Percentiles rank a stretch among this genome's conserved stretches.
Conservation (phyloP, 2,113 vertebrate genomes). For the Ptyas mucosa region DNA sequence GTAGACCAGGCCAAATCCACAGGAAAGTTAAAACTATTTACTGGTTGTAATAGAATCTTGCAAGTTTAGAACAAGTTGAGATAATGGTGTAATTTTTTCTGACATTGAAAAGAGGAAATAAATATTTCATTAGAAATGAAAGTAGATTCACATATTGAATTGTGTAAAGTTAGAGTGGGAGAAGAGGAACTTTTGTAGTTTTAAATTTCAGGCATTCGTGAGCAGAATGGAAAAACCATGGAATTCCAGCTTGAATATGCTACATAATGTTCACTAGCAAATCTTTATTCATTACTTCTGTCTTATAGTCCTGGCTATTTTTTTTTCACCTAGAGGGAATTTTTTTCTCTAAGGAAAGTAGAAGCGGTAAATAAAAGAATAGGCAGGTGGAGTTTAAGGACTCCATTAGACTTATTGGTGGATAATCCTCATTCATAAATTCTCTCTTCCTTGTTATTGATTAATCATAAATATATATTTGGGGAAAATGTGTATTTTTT, state of each 20-base stretch:
- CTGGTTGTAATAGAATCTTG: not conserved
- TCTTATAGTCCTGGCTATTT: not conserved
- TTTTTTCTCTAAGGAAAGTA: not conserved
- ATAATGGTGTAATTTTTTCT: not conserved
- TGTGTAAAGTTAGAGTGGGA: not conserved
- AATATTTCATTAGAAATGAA: not conserved
- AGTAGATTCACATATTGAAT: not conserved
- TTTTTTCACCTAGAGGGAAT: not conserved
- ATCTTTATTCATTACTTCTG: not conserved
- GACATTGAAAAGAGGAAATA: not conserved
- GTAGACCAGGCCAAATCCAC: not conserved
- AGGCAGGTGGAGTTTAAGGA: not conserved
- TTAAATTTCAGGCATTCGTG: not conserved
- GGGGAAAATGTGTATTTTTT: not conserved
- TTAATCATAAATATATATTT: not conserved
- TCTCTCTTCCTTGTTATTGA: not conserved
- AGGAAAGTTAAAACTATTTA: not conserved
- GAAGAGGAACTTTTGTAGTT: not conserved
- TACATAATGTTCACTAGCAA: not conserved
- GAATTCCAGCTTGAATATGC: not conserved
- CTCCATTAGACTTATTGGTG: too few species aligned
- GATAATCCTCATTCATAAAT: not conserved
- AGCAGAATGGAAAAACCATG: not conserved
- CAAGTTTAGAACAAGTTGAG: not conserved
- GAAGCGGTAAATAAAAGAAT: not conserved